phyloP scores from a whole-genome alignment of 2,888 invertebrate species.

The Pandemis cinnamomeana region DNA sequence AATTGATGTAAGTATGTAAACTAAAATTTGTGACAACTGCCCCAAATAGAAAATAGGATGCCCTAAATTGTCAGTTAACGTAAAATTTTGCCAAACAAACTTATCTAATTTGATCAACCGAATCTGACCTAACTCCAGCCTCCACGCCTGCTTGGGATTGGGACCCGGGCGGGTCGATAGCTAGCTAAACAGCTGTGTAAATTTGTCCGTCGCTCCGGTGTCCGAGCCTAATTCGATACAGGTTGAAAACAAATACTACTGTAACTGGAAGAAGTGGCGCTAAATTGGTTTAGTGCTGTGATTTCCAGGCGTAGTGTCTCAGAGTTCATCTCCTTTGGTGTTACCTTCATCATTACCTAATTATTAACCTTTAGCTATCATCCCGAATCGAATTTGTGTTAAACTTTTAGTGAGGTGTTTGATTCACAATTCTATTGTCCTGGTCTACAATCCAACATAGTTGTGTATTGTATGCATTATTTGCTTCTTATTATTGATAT shows the following conservation, averaged over 20 bases:
- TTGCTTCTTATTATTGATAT: no score
- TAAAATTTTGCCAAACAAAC: constrained; percentile 6
- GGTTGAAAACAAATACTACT: constrained; percentile 10
- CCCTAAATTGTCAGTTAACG: not conserved
- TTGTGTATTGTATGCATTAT: no score
- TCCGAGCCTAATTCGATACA: constrained; percentile 1
- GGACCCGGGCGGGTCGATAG: constrained; percentile 25
- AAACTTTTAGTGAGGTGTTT: no score
- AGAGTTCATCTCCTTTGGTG: not conserved
- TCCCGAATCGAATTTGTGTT: no score
- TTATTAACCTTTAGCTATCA: no score
- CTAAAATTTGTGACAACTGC: not conserved
- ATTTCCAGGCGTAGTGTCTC: not conserved
- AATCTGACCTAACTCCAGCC: constrained; percentile 23
- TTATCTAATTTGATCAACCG: constrained; percentile 7
- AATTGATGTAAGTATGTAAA: not conserved
- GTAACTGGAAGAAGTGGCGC: not conserved
- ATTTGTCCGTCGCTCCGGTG: constrained; percentile 3
- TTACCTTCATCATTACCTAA: not conserved
- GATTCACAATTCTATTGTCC: no score
- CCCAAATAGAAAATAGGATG: not conserved
- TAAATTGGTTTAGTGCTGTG: not conserved
- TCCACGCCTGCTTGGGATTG: constrained; percentile 9
- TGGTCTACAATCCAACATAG: no score
- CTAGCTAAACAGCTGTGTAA: constrained; percentile 26